phyloP scores from a whole-genome alignment of 2,888 invertebrate species.

The Stenodema calcarata region DNA sequence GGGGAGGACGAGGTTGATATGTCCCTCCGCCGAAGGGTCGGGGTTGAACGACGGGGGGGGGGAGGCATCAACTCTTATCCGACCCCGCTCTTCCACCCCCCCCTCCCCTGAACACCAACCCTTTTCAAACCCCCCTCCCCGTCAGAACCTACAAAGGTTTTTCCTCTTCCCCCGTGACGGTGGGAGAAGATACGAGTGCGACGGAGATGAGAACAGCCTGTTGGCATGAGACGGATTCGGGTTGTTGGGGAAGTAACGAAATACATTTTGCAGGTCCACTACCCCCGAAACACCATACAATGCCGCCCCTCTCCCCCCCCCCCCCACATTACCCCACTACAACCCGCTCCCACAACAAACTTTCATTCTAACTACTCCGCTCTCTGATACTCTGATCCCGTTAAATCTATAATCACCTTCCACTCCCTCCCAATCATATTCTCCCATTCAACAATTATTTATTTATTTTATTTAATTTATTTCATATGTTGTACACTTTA shows the following conservation, averaged over 20 bases:
- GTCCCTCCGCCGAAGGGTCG: not conserved
- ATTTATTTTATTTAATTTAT: too few species aligned
- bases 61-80: not conserved
- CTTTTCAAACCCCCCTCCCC: too few species aligned
- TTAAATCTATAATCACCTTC: not conserved
- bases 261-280: constrained; percentile 40
- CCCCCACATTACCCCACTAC: not conserved
- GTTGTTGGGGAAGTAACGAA: not conserved
- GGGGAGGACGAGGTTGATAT: not conserved
- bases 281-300: constrained; percentile 20
- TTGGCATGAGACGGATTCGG: not conserved
- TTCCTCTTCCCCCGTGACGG: too few species aligned
- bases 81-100: not conserved
- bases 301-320: not conserved
- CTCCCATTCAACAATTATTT: too few species aligned
- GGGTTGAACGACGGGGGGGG: not conserved
- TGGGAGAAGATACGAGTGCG: not conserved
- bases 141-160: too few species aligned
- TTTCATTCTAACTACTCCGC: not conserved
- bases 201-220: not conserved
- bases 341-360: not conserved
- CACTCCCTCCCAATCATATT: not conserved
- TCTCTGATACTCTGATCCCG: not conserved
- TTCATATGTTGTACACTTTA: too few species aligned
- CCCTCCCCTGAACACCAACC: too few species aligned